These are phyloP conservation scores for Drosophila ercepeae DNA, from an alignment of 1,140 invertebrate genomes.

Conservation along the genomic window DNA sequence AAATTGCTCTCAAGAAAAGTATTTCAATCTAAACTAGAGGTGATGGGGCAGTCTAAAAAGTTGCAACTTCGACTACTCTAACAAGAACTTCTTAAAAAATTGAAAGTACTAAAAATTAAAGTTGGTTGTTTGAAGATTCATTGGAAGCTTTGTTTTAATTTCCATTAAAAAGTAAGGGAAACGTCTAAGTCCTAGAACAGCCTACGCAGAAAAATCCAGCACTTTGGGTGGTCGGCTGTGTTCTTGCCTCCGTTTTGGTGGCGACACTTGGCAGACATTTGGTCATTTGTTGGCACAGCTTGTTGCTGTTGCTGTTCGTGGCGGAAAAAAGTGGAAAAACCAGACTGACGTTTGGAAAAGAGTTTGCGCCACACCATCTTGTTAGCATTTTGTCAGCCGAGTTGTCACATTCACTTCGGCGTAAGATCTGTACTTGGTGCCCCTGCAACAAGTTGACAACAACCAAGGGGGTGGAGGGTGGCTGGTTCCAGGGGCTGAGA, in stretches of 20 bases:
- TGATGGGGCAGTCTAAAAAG: background rate
- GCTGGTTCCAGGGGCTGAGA: conserved; percentile 1
- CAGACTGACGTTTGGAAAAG: conserved; percentile 42
- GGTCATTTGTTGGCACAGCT: conserved; percentile 77
- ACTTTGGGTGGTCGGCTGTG: conserved; percentile 59
- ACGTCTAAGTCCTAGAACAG: background rate
- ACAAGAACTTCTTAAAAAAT: background rate
- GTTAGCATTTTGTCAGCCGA: conserved; percentile 81
- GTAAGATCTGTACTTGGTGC: conserved; percentile 18
- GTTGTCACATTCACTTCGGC: conserved; percentile 70
- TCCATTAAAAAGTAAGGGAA: background rate
- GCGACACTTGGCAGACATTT: conserved; percentile 73
- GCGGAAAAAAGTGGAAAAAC: conserved; percentile 35
- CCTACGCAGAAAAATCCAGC: conserved; percentile 19
- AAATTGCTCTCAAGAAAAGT: conserved; percentile 40
- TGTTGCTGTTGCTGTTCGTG: conserved; percentile 28
- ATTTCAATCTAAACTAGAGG: conserved; percentile 41
- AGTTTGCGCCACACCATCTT: conserved; percentile 72
- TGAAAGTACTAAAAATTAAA: background rate
- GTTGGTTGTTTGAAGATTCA: background rate
- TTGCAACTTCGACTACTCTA: conserved; percentile 8
- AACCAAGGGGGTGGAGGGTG: background rate
- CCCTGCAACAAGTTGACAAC: conserved; percentile 70
- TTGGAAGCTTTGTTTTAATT: background rate
- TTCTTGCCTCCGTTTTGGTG: conserved; percentile 18